Evolutionary conservation across 2,888 invertebrate species (phyloP).

Genomic region (Actias luna): DNA sequence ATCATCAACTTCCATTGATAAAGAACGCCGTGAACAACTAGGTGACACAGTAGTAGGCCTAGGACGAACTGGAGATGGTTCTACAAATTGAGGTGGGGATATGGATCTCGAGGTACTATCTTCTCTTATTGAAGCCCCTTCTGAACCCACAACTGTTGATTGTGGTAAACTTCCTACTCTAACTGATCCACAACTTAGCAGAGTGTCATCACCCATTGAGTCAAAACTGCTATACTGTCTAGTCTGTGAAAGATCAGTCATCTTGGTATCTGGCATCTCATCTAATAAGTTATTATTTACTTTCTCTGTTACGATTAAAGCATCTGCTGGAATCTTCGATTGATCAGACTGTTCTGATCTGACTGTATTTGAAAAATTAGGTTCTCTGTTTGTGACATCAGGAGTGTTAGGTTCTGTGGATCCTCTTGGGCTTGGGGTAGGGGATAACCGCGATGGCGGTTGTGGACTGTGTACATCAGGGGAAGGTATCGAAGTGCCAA

Average conservation of each 20-base stretch:
- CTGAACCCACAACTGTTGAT: slow-evolving; percentile 59
- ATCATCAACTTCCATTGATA: slow-evolving; percentile 78
- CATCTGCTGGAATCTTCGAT: slow-evolving; percentile 69
- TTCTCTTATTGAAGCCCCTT: slow-evolving; percentile 62
- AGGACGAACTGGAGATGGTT: slow-evolving; percentile 68
- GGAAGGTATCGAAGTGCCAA: slow-evolving; percentile 64
- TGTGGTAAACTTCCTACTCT: slow-evolving; percentile 66
- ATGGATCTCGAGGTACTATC: slow-evolving; percentile 73
- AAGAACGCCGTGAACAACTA: slow-evolving; percentile 71
- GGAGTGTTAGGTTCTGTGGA: slow-evolving; percentile 59
- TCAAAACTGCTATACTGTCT: slow-evolving; percentile 77
- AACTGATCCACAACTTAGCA: slow-evolving; percentile 72
- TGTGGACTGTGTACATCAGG: slow-evolving; percentile 43
- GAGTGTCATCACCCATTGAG: slow-evolving; percentile 73
- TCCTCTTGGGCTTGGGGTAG: slow-evolving; percentile 48
- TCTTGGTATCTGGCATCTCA: slow-evolving; percentile 78
- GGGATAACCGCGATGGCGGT: slow-evolving; percentile 50
- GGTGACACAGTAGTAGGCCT: slow-evolving; percentile 66
- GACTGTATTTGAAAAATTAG: slow-evolving; percentile 61
- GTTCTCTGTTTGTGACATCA: slow-evolving; percentile 62
- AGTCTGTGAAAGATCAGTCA: slow-evolving; percentile 76
- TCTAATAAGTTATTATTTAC: slow-evolving; percentile 72
- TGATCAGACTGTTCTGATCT: slow-evolving; percentile 64
- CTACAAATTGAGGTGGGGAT: slow-evolving; percentile 74
- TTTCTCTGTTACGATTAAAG: slow-evolving; percentile 77